Evolutionary conservation across 2,888 invertebrate species (phyloP).

Genomic region (Cephus nigrinus): DNA sequence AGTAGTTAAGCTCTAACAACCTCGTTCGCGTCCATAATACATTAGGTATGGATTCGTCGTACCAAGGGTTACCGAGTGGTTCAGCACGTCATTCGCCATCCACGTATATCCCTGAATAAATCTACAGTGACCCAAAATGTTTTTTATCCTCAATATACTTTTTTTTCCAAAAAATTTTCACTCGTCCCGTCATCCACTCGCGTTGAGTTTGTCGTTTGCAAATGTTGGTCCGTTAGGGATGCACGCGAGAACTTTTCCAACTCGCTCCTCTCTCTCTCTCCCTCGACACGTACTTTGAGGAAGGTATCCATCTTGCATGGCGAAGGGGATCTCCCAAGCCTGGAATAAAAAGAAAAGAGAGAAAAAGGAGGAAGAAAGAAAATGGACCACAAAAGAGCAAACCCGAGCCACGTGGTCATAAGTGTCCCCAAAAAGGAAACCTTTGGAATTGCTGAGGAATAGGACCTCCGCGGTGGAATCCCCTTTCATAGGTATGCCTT

Average conservation of each 20-base stretch:
- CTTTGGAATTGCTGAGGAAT: slow-evolving; percentile 43
- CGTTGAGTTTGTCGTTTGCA: neutral
- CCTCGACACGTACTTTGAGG: neutral
- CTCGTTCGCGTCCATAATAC: neutral
- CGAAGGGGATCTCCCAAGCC: neutral
- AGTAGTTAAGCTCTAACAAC: neutral
- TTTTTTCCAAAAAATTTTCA: neutral
- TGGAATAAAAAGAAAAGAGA: neutral
- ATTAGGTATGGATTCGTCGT: neutral
- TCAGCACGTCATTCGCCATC: neutral
- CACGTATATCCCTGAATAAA: neutral
- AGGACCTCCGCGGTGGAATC: slow-evolving; percentile 26
- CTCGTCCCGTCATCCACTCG: neutral
- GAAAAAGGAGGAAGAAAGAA: neutral
- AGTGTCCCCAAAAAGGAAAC: slow-evolving; percentile 48
- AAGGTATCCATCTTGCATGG: neutral
- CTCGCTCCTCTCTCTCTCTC: neutral
- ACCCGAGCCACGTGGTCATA: slow-evolving; percentile 38
- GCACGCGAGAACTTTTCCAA: neutral
- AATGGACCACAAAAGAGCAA: slow-evolving; percentile 24
- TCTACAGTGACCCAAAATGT: neutral
- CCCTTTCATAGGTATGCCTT: slow-evolving; percentile 24
- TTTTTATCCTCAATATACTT: neutral
- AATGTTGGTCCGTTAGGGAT: neutral
- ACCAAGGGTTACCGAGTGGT: neutral